These are phyloP conservation scores for Hydroisotoma schaefferi DNA, from an alignment of 2,888 invertebrate species.

Conservation along the genomic window DNA sequence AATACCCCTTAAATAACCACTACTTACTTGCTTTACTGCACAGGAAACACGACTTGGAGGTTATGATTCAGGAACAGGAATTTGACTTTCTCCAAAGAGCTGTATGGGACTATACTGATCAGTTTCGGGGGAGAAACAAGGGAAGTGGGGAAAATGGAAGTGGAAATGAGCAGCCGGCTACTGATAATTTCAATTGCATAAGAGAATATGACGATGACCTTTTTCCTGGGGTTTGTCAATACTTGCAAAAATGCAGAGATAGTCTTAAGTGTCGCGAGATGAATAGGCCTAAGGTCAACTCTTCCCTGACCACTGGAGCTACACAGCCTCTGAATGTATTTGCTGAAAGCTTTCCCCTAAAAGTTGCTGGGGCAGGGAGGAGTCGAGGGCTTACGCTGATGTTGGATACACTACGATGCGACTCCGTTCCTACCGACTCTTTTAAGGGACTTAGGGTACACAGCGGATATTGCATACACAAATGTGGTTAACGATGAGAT, in stretches of 20 bases:
- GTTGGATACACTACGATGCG: slow-evolving; percentile 46
- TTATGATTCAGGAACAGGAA: slow-evolving; percentile 38
- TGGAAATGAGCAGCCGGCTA: neutral
- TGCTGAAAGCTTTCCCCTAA: slow-evolving; percentile 40
- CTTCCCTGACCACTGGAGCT: neutral
- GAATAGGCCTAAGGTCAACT: slow-evolving; percentile 11
- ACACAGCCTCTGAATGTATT: slow-evolving; percentile 24
- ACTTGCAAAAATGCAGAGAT: slow-evolving; percentile 36
- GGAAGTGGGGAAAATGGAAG: neutral
- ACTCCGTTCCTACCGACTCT: slow-evolving; percentile 42
- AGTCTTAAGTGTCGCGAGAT: slow-evolving; percentile 18
- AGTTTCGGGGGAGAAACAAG: slow-evolving; percentile 23
- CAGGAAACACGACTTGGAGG: slow-evolving; percentile 40
- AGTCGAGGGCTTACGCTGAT: slow-evolving; percentile 44
- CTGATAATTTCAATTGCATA: slow-evolving; percentile 38
- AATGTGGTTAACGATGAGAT: neutral
- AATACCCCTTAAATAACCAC: too few species aligned
- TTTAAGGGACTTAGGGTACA: slow-evolving; percentile 44
- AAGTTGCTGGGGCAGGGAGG: slow-evolving; percentile 45
- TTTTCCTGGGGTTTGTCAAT: slow-evolving; percentile 44
- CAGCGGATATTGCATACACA: too few species aligned
- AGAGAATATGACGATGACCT: slow-evolving; percentile 42
- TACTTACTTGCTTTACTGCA: slow-evolving; percentile 1
- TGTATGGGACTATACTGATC: slow-evolving; percentile 43
- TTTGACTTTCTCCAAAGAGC: slow-evolving; percentile 42